phyloP scores from a whole-genome alignment of 2,888 invertebrate species.

The Chloromyia formosa region DNA sequence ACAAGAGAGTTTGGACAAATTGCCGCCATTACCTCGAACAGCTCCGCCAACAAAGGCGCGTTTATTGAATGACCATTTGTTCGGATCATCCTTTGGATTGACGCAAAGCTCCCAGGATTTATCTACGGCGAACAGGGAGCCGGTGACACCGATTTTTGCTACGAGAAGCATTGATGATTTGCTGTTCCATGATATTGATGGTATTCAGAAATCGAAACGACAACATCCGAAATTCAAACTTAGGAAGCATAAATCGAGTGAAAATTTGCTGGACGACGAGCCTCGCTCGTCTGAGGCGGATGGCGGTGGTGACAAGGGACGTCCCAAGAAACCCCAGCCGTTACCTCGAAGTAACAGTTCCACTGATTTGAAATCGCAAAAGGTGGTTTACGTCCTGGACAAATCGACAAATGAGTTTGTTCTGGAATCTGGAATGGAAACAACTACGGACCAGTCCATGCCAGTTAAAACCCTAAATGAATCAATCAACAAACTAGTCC shows the following conservation, averaged over 20 bases:
- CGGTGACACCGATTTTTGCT: slow-evolving; percentile 46
- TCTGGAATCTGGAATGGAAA: slow-evolving; percentile 38
- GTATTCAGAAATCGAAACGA: slow-evolving; percentile 48
- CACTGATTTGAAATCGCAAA: slow-evolving; percentile 50
- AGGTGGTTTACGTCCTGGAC: slow-evolving; percentile 50
- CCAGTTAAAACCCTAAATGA: background rate
- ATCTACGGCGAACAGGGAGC: slow-evolving; percentile 29
- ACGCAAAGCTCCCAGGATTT: slow-evolving; percentile 51
- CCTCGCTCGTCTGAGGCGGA: slow-evolving; percentile 20
- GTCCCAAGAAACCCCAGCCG: slow-evolving; percentile 54
- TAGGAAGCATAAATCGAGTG: slow-evolving; percentile 47
- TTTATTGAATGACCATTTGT: slow-evolving; percentile 46
- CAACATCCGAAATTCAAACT: slow-evolving; percentile 50
- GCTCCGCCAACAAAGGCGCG: slow-evolving; percentile 48
- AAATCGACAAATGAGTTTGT: slow-evolving; percentile 51
- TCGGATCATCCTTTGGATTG: slow-evolving; percentile 46
- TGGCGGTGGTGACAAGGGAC: background rate
- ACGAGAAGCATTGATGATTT: slow-evolving; percentile 54
- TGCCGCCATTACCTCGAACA: slow-evolving; percentile 48
- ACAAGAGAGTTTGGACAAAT: slow-evolving; percentile 24
- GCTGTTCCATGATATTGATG: slow-evolving; percentile 51
- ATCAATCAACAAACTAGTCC: background rate
- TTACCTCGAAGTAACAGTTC: slow-evolving; percentile 58
- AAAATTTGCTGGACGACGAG: slow-evolving; percentile 43
- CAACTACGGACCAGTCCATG: background rate